Evolutionary conservation across 2,113 vertebrate species (phyloP).

Genomic region (Pungitius pungitius): DNA sequence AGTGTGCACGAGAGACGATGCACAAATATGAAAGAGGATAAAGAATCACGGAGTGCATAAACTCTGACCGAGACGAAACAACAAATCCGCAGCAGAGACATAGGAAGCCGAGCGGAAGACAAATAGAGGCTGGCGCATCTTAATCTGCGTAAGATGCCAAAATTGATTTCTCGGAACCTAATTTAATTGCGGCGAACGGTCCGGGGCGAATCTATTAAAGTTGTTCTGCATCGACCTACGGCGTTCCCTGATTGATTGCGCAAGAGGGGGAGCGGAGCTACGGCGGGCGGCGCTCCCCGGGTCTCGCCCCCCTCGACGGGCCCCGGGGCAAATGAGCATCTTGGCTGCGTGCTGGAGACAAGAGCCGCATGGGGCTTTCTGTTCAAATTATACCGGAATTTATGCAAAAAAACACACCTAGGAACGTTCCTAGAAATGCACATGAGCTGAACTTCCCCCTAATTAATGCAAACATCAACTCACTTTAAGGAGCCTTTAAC

Average conservation of each 20-base stretch:
- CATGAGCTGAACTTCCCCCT: too few relatives aligned
- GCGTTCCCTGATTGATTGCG: conserved; percentile 50
- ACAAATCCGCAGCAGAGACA: conserved; percentile 12
- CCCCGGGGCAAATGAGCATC: conserved; percentile 29
- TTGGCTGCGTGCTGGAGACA: conserved; percentile 34
- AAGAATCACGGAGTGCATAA: conserved; percentile 13
- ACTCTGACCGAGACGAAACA: conserved; percentile 26
- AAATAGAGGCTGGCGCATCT: conserved; percentile 53
- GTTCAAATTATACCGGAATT: conserved; percentile 17
- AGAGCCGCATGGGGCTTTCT: conserved; percentile 40
- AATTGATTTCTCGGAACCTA: conserved; percentile 75
- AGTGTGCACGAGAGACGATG: conserved; percentile 10
- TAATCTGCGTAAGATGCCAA: conserved; percentile 66
- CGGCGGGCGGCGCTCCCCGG: not conserved
- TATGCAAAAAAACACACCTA: conserved; percentile 9
- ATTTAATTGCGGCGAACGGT: conserved; percentile 70
- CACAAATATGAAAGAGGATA: conserved; percentile 23
- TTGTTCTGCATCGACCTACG: conserved; percentile 65
- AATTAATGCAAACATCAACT: too few relatives aligned
- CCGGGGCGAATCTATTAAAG: conserved; percentile 68
- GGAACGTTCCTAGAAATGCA: not conserved
- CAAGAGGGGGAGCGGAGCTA: conserved; percentile 30
- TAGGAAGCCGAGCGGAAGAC: conserved; percentile 36
- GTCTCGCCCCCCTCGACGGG: conserved; percentile 20
- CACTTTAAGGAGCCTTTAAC: too few relatives aligned